phyloP scores from a whole-genome alignment of 2,888 invertebrate species.

The Colostygia pectinataria region DNA sequence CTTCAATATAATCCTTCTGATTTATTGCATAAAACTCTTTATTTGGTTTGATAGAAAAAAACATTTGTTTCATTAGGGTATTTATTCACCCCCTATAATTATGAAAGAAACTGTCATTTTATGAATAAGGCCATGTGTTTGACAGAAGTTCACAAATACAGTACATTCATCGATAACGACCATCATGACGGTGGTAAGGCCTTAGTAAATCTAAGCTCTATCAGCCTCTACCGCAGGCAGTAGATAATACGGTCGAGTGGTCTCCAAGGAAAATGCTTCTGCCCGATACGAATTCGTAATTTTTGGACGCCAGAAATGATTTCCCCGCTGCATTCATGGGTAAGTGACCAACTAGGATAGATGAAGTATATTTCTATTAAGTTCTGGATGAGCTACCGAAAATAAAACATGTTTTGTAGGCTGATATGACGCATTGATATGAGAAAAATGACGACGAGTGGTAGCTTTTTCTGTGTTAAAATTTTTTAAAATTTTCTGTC shows the following conservation, averaged over 20 bases:
- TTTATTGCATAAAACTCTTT: too few species aligned
- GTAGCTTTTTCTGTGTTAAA: too few species aligned
- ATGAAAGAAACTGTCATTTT: too few species aligned
- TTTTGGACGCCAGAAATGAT: slow-evolving; percentile 45
- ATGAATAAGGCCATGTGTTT: too few species aligned
- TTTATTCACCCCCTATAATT: too few species aligned
- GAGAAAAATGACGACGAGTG: too few species aligned
- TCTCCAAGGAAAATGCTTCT: slow-evolving; percentile 50
- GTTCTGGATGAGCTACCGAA: slow-evolving; percentile 6
- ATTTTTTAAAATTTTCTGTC: too few species aligned
- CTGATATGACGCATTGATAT: background rate
- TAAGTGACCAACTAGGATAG: slow-evolving; percentile 40
- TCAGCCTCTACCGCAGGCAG: slow-evolving; percentile 29
- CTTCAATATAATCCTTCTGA: too few species aligned
- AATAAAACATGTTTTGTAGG: background rate
- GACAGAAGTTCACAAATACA: too few species aligned
- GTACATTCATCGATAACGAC: background rate
- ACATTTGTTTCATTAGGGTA: too few species aligned
- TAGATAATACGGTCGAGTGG: slow-evolving; percentile 40
- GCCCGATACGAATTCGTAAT: slow-evolving; percentile 51
- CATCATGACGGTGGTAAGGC: background rate
- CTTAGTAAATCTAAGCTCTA: slow-evolving; percentile 10
- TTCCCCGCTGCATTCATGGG: slow-evolving; percentile 57
- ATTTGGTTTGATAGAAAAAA: too few species aligned
- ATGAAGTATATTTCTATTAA: slow-evolving; percentile 26